Percentiles rank a stretch among this genome's conserved stretches.
Evolutionary conservation across 2,888 invertebrate species (phyloP).

Genomic region (Ligdia adustata): DNA sequence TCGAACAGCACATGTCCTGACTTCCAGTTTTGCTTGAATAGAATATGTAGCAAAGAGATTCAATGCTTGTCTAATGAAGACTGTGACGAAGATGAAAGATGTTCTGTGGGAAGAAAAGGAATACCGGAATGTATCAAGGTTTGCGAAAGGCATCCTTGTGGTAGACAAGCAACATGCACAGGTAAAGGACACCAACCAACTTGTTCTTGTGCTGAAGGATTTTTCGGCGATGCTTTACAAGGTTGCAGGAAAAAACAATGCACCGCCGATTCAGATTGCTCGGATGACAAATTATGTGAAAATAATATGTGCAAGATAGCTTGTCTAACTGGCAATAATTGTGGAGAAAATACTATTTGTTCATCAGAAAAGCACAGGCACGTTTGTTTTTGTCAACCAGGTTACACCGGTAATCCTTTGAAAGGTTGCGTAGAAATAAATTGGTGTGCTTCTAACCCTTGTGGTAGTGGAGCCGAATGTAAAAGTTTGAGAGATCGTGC

Average conservation of each 20-base stretch:
- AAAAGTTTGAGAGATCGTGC: constrained; percentile 91
- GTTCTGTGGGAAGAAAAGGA: constrained; percentile 86
- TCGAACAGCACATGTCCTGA: constrained; percentile 92
- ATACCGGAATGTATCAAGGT: constrained; percentile 90
- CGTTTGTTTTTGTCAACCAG: constrained; percentile 92
- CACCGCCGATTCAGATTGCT: constrained; percentile 87
- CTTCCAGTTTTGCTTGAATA: constrained; percentile 92
- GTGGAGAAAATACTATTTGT: constrained; percentile 93
- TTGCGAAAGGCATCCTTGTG: constrained; percentile 90
- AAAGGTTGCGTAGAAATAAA: constrained; percentile 89
- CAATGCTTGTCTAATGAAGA: constrained; percentile 89
- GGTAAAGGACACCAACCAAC: constrained; percentile 89
- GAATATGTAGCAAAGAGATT: constrained; percentile 92
- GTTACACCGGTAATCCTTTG: constrained; percentile 91
- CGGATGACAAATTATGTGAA: constrained; percentile 93
- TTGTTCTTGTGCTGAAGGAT: constrained; percentile 91
- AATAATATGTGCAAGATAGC: constrained; percentile 93
- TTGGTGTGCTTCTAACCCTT: constrained; percentile 90
- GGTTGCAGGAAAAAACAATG: constrained; percentile 94
- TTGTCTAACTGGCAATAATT: constrained; percentile 92
- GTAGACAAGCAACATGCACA: constrained; percentile 92
- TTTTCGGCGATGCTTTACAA: constrained; percentile 91
- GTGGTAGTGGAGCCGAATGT: constrained; percentile 92
- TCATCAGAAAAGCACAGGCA: constrained; percentile 92
- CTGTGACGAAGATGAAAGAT: constrained; percentile 89